Conservation (phyloP, 1,140 invertebrate genomes). For the Pygmarrhopalites habei region DNA sequence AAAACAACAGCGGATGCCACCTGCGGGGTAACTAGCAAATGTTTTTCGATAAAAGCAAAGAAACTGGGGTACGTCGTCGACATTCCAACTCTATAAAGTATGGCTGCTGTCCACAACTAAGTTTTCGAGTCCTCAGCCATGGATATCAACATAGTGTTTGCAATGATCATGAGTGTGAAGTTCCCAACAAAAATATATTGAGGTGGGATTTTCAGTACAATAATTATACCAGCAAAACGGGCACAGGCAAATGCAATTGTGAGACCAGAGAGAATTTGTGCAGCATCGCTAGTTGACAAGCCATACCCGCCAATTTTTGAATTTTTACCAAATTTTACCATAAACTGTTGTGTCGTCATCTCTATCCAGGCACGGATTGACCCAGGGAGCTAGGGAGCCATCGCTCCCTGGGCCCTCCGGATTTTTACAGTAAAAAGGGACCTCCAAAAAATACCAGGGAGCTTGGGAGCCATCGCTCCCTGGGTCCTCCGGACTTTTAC, state of each 20-base stretch:
- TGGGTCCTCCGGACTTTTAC: too few relatives aligned
- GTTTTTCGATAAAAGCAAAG: conserved; percentile 14
- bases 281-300: conserved; percentile 7
- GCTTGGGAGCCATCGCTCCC: too few relatives aligned
- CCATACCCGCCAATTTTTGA: background rate
- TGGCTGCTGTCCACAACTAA: conserved; percentile 3
- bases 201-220: conserved; percentile 7
- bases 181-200: conserved; percentile 7
- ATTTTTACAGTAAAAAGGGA: too few relatives aligned
- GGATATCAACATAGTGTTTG: conserved; percentile 6
- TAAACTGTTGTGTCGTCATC: conserved; percentile 21
- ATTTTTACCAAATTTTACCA: conserved; percentile 15
- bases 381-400: too few relatives aligned
- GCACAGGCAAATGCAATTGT: conserved; percentile 12
- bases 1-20: conserved; percentile 10
- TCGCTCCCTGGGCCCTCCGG: too few relatives aligned
- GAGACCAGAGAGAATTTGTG: conserved; percentile 14
- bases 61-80: conserved; percentile 18
- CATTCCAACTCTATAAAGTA: conserved; percentile 13
- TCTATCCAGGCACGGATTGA: too few relatives aligned
- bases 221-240: conserved; percentile 6
- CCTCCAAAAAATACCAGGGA: too few relatives aligned
- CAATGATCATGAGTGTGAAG: conserved; percentile 3
- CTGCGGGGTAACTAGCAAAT: conserved; percentile 14
- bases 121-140: background rate